Evolutionary conservation across 1,140 invertebrate species (phyloP), one percentile per base, ranked within the genome.

Genomic region (Papilio machaon): DNA sequence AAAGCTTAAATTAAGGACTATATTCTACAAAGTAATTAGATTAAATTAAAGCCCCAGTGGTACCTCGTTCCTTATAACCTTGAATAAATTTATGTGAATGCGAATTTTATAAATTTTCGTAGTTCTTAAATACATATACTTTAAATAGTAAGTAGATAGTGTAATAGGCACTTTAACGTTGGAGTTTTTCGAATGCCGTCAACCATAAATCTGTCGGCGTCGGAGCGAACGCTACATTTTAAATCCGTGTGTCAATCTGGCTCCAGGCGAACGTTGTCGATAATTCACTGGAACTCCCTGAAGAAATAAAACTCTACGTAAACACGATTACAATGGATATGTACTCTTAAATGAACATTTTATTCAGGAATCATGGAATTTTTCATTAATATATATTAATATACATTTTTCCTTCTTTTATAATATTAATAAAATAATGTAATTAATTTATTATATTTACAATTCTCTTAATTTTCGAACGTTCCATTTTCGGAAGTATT

Each of bases 241-340:
- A 76, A 76, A 76, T 76, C 74, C 74, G 46, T 49, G 23, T 76
- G 74, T 76, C 74, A 76, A 76, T 76, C 74, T 76, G 47, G 74
- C 74, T 76, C 19, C 46, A 52, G 47, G 35, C 19, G 47, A 76
- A 47, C 19, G 47, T n/a, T 76, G 47, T 52, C 74, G 43, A 76
- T 76, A 49, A 76, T 76, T 76, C 46, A 49, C 43, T 52, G 46
- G 74, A 76, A 76, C 74, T 76, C 47, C 47, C 74, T 23, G 43
- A 76, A 49, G 74, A 76, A 76, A 49, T 76, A 76, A 76, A 76
- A 49, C 47, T 76, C 64, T 38, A 70, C 64, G 64, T 70, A 70
- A 70, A 70, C 64, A 70, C 64, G 64, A 70, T 70, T 70, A 70
- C 64, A 70, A 70, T 70, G 30, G 64, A 70, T 35, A 35, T 15